Conservation (phyloP, 2,888 invertebrate genomes). For the Drosophila crucigera region DNA sequence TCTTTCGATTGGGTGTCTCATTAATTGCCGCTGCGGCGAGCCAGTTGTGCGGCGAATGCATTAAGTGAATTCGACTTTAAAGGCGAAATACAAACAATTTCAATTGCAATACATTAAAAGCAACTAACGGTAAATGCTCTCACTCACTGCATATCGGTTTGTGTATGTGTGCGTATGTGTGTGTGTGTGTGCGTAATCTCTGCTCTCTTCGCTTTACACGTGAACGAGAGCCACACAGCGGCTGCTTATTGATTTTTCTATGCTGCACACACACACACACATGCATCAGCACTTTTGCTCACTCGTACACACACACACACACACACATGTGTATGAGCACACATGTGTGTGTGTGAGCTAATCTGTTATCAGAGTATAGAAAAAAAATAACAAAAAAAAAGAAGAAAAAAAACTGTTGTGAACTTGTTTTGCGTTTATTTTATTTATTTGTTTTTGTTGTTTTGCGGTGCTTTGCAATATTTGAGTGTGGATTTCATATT, state of each 20-base stretch:
- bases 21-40: background rate
- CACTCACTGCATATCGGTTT: conserved; percentile 8
- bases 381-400: conserved; percentile 29
- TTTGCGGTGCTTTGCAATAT: conserved; percentile 18
- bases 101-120: conserved; percentile 10
- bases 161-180: background rate
- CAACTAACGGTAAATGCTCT: conserved; percentile 51
- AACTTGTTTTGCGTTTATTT: conserved; percentile 52
- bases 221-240: conserved; percentile 31
- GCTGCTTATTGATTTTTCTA: conserved; percentile 62
- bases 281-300: conserved; percentile 14
- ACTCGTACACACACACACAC: background rate
- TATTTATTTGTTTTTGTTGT: conserved; percentile 2
- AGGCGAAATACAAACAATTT: conserved; percentile 3
- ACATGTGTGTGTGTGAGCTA: conserved; percentile 43
- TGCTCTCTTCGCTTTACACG: conserved; percentile 33
- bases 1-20: background rate
- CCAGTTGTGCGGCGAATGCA: background rate
- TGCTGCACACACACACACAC: conserved; percentile 38
- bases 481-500: conserved; percentile 14
- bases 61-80: conserved; percentile 9
- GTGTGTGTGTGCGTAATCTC: conserved; percentile 17
- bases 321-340: background rate
- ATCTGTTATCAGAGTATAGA: conserved; percentile 71
- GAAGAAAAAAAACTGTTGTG: conserved; percentile 7